Conservation (phyloP, 2,888 invertebrate genomes). For the Yponomeuta cagnagella region DNA sequence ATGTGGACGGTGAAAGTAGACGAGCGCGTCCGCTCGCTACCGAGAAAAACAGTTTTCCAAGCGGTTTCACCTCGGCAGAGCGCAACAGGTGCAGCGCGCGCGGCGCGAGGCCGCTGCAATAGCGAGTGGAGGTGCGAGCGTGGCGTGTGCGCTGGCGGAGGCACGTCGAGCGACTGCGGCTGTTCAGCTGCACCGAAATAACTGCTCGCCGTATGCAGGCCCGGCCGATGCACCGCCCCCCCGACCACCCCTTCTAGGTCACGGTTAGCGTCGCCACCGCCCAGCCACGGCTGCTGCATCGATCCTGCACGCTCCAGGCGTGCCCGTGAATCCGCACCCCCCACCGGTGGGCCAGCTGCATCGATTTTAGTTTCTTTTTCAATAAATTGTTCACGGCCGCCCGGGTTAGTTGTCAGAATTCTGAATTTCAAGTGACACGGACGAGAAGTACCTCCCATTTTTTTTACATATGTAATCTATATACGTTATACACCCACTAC, state of each 20-base stretch:
- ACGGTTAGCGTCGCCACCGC: slow-evolving; percentile 37
- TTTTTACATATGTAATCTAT: too few relatives aligned
- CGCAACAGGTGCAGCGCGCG: slow-evolving; percentile 50
- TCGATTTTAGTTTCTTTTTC: slow-evolving; percentile 15
- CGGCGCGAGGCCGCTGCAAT: slow-evolving; percentile 21
- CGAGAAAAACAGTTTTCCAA: slow-evolving; percentile 70
- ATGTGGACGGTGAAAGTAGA: slow-evolving; percentile 70
- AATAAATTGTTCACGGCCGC: background rate
- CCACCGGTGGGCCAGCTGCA: slow-evolving; percentile 2
- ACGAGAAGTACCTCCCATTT: background rate
- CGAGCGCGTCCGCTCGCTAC: slow-evolving; percentile 49
- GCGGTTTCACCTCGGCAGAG: slow-evolving; percentile 67
- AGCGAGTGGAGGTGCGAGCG: slow-evolving; percentile 17
- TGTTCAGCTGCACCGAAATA: slow-evolving; percentile 69
- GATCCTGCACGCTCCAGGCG: slow-evolving; percentile 40
- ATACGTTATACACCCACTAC: too few relatives aligned
- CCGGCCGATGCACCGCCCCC: slow-evolving; percentile 71
- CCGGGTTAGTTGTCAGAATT: background rate
- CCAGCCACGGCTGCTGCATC: slow-evolving; percentile 47
- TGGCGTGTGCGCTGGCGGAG: slow-evolving; percentile 56
- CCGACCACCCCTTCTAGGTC: slow-evolving; percentile 35
- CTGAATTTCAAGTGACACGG: background rate
- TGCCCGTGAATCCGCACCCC: slow-evolving; percentile 5
- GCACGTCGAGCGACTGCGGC: slow-evolving; percentile 62
- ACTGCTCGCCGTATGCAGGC: slow-evolving; percentile 61